Evolutionary conservation across 2,888 invertebrate species (phyloP), one percentile per base, ranked within the genome.

Genomic region (Cabera pusaria): DNA sequence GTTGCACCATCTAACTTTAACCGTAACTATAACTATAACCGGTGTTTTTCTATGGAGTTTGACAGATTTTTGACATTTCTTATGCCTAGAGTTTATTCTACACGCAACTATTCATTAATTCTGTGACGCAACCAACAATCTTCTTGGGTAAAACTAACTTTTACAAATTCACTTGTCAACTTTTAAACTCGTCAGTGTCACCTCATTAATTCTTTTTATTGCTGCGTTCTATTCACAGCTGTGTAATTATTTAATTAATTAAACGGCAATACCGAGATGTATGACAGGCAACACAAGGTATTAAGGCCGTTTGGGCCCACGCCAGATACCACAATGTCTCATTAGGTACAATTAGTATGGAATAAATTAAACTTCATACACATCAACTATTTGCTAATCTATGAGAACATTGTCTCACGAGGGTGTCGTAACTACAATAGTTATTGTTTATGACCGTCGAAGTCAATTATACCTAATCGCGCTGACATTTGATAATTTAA

Each of bases 321-420:
- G 75, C 73, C 71, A 76, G 59, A 59, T 46, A 39, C 58, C 61
- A 71, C 67, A 74, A 66, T 71, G 72, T 72, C 80, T 80, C 71
- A 83, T 85, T 84, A 79, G 60, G 36, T 55, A 60, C 77, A 78
- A 82, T 84, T 83, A 84, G 79, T 75, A 81, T 74, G 73, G 72
- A 68, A 77, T 82, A 75, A 73, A 77, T 79, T 80, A 75, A 56
- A 51, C 50, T 46, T 66, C 67, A 68, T 72, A 38, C 20, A 22
- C 19, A 39, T 18, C 23, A 33, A 33, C 39, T 39, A n/a, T n/a
- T 9, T 6, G 4, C 10, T 26, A 36, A 35, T 26, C 29, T 42
- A 18, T 17, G 22, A 4, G 8, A 16, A 36, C 31, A 42, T 42
- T 42, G 35, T 42, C 26, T 42, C 16, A n/a, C 29, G 31, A 31